Conservation (phyloP, 2,888 invertebrate genomes). For the Pseudolycoriella hygida region DNA sequence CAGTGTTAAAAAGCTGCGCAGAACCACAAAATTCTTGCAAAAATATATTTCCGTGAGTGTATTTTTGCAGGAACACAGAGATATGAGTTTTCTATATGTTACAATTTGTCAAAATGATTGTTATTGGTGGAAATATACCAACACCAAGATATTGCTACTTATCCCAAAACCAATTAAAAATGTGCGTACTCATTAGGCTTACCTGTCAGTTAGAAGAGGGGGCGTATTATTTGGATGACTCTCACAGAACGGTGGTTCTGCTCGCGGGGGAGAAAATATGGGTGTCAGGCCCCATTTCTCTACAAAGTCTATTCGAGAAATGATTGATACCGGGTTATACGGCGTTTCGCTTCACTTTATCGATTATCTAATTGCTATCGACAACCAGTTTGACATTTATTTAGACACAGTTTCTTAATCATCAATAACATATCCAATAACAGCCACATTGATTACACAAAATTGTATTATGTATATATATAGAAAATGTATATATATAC, state of each 20-base stretch:
- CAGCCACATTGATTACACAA: not conserved
- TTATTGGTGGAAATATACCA: no score
- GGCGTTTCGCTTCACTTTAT: constrained; percentile 15
- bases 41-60: no score
- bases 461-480: not conserved
- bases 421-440: not conserved
- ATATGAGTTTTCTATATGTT: no score
- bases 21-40: no score
- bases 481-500: not conserved
- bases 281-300: constrained; percentile 97
- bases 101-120: no score
- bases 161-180: no score
- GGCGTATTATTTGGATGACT: constrained; percentile 29
- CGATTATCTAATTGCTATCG: constrained; percentile 10
- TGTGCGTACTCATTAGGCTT: constrained; percentile 14
- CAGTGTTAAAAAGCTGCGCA: no score
- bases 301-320: constrained; percentile 95
- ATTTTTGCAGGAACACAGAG: no score
- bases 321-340: constrained; percentile 30
- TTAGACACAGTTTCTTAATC: not conserved
- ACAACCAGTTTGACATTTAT: constrained; percentile 8
- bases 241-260: constrained; percentile 67
- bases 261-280: constrained; percentile 85
- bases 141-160: no score
- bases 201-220: constrained; percentile 32